Base-by-base conservation (phyloP, 2,888 invertebrate species). In the Drosophila paracracens region DNA sequence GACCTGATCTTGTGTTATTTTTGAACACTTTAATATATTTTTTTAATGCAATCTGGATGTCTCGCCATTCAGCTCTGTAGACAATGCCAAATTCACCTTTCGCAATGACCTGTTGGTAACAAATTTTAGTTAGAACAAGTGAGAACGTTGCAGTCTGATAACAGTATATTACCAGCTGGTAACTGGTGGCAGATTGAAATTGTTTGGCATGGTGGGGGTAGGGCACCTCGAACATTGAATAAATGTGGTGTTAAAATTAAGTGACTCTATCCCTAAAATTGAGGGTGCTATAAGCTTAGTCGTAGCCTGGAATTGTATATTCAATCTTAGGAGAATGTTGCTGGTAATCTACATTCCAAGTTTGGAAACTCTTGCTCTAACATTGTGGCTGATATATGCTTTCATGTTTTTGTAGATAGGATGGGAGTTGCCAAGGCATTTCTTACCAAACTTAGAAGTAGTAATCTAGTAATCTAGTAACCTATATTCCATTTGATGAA, bases 1-100 rank as follows among this genome's bases (percentile, higher is more conserved):
- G 6, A 10, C 4, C 36, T 18, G 25, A 3, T 18, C 3, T 27
- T 2, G 27, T 54, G 1, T 54, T 11, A 6, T 38, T 18, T n/a
- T 56, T n/a, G 2, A 3, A 25, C 1, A 54, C 54, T 8, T 16
- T 1, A 6, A 18, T 36, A 18, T 1, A 36, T 4, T 36, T 54
- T 36, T 36, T 36, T 10, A 54, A 25, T 6, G 10, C 35, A 6
- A 36, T 36, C 27, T n/a, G 10, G 3, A 54, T 5, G 27, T 54
- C 18, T 6, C 54, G 54, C 54, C 54, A 54, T 18, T 25, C 35
- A 36, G 36, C 16, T 11, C 35, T 54, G 54, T 29, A 38, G 13
- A 56, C 38, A 56, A 27, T 38, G 11, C 54, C 54, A 38, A 29
- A 56, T 25, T 36, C 4, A 56, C 54, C 27, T 27, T 38, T 4